These are phyloP conservation scores for Tetrapedia diversipes DNA, from an alignment of 2,888 invertebrate species.

Conservation along the genomic window DNA sequence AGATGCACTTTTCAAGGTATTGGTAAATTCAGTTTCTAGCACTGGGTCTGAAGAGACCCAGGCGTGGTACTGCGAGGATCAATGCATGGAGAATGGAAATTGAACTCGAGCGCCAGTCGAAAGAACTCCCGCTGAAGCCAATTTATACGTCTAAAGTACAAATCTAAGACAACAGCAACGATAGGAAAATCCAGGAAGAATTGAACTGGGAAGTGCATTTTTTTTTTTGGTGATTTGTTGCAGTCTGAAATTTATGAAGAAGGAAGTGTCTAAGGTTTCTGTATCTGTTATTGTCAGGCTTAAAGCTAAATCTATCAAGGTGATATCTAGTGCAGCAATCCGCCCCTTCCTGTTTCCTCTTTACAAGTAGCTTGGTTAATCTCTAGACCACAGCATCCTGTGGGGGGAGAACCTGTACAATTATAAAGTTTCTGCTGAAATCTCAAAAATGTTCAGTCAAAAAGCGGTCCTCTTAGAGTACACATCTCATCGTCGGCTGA, in stretches of 20 bases:
- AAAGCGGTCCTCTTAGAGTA: not conserved
- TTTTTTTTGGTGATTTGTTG: not conserved
- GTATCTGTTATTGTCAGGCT: not conserved
- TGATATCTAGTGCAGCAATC: conserved; percentile 75
- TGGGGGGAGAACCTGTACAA: conserved; percentile 65
- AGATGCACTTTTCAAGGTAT: too few relatives aligned
- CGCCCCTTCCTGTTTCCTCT: conserved; percentile 81
- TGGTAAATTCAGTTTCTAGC: too few relatives aligned
- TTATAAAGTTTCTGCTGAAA: conserved; percentile 71
- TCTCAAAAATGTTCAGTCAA: conserved; percentile 57
- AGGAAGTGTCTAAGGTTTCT: not conserved
- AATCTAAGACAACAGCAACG: too few relatives aligned
- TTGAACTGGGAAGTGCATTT: not conserved
- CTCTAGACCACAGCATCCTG: conserved; percentile 77
- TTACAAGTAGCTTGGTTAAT: conserved; percentile 67
- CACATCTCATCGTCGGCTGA: not conserved
- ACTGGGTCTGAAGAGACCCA: too few relatives aligned
- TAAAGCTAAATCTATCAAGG: conserved; percentile 55
- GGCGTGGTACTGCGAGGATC: too few relatives aligned
- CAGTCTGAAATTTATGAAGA: not conserved
- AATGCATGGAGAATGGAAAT: too few relatives aligned
- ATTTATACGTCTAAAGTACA: too few relatives aligned
- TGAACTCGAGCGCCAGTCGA: too few relatives aligned
- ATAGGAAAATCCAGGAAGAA: not conserved
- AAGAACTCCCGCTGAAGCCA: not conserved